These are phyloP conservation scores for Epinotia brunnichana DNA, from an alignment of 2,888 invertebrate genomes.

Conservation along the genomic window DNA sequence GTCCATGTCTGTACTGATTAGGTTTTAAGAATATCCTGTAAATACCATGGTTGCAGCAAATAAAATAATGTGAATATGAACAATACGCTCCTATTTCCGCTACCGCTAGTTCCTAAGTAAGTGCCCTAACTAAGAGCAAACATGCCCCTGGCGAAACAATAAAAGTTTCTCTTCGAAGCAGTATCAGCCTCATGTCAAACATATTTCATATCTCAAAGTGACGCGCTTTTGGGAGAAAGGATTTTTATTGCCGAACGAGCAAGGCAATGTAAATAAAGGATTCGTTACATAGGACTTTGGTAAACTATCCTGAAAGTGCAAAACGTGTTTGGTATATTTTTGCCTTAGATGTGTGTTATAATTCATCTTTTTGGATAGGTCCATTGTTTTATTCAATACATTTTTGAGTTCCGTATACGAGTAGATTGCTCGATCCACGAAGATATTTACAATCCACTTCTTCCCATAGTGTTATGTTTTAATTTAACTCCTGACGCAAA, in stretches of 20 bases:
- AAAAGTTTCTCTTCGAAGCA: constrained; percentile 51
- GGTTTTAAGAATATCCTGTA: too few species aligned
- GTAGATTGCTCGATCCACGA: too few species aligned
- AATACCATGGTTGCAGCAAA: too few species aligned
- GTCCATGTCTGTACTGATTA: too few species aligned
- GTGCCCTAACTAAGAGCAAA: constrained; percentile 41
- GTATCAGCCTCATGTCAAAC: constrained; percentile 47
- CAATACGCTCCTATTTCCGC: background rate
- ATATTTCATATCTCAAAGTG: constrained; percentile 30
- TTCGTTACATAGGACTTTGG: constrained; percentile 11
- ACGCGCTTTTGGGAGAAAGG: constrained; percentile 9
- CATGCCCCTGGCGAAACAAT: constrained; percentile 54
- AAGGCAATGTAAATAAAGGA: background rate
- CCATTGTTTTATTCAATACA: too few species aligned
- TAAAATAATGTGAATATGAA: too few species aligned
- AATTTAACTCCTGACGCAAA: too few species aligned
- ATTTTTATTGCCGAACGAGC: constrained; percentile 30
- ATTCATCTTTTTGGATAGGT: too few species aligned
- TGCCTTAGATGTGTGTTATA: too few species aligned
- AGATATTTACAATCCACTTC: too few species aligned
- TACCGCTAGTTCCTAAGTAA: background rate
- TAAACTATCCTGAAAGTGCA: background rate
- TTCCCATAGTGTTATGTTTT: too few species aligned
- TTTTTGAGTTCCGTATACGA: too few species aligned
- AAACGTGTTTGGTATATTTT: background rate